phyloP scores from a whole-genome alignment of 2,888 invertebrate genomes.

The Tetheella fluctuosa region DNA sequence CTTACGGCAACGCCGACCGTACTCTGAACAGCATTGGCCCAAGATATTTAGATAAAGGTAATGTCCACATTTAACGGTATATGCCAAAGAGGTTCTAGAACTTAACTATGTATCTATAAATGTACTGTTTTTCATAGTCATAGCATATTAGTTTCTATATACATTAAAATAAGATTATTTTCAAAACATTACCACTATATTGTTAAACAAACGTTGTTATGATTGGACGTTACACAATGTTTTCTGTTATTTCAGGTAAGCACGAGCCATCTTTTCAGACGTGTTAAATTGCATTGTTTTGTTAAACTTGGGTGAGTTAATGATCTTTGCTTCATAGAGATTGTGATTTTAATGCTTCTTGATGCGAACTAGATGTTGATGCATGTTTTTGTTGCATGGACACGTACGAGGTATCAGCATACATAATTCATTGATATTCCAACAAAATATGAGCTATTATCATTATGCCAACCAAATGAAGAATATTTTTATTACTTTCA shows the following conservation, averaged over 20 bases:
- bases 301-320: neutral
- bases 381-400: neutral
- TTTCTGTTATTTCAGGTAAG: slow-evolving; percentile 22
- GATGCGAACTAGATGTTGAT: neutral
- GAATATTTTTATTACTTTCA: too few species aligned
- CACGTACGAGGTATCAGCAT: neutral
- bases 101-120: slow-evolving; percentile 1
- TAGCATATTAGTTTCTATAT: neutral
- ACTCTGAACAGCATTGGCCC: slow-evolving; percentile 6
- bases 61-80: slow-evolving; percentile 31
- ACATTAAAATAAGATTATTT: slow-evolving; percentile 10
- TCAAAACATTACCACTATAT: slow-evolving; percentile 13
- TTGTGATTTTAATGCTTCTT: neutral
- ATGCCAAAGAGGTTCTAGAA: slow-evolving; percentile 11
- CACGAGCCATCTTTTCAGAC: slow-evolving; percentile 2
- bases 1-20: slow-evolving; percentile 4
- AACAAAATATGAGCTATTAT: too few species aligned
- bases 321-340: neutral
- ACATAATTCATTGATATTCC: neutral
- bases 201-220: neutral
- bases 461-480: too few species aligned
- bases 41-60: slow-evolving; percentile 33
- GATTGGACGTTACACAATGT: neutral
- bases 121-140: neutral
- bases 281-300: neutral